Base-by-base conservation (phyloP, 2,888 invertebrate species). In the Bugula neritina region DNA sequence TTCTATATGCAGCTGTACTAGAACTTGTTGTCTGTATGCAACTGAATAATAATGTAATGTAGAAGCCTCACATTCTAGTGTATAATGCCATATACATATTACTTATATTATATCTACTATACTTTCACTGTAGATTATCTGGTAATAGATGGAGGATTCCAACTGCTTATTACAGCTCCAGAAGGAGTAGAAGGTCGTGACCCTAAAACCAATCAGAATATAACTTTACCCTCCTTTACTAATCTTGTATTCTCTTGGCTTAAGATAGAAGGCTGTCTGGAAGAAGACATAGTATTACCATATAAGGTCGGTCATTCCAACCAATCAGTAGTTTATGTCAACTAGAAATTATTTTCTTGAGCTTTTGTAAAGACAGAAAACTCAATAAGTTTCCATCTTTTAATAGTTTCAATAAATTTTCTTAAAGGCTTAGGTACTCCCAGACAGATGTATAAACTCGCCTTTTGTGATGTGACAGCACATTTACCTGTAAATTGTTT, bases 121-220 rank as follows among this genome's bases (percentile, higher is more conserved):
- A n/a, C n/a, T n/a, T n/a, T n/a, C n/a, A n/a, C n/a, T 57, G n/a
- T 63, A 63, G 63, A 27, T 31, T 27, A 31, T 17, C 34, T 13
- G 63, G 63, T 63, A 27, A 27, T 63, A 31, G 63, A 63, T 63
- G 63, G 63, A 34, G 63, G 63, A 13, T 63, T 63, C 31, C 63
- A 63, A 31, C 63, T 63, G 34, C 63, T 63, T 13, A 63, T 63
- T 31, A 63, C 63, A 13, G 34, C 29, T 13, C 63, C 63, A 63
- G 63, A 63, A 27, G 63, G 63, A 63, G 63, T 63, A 1, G 10
- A 21, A 25, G 63, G 63, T 17, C 27, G 21, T 63, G 63, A 63
- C 31, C 63, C 63, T 13, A 5, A 13, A 5, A 63, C 29, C 10
- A 31, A 31, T 29, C 63, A 63, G 29, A 3, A 63, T 2, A 31